Evolutionary conservation across 2,797 vertebrate genomes (phyloP).

Genomic region (Champsocephalus gunnari): DNA sequence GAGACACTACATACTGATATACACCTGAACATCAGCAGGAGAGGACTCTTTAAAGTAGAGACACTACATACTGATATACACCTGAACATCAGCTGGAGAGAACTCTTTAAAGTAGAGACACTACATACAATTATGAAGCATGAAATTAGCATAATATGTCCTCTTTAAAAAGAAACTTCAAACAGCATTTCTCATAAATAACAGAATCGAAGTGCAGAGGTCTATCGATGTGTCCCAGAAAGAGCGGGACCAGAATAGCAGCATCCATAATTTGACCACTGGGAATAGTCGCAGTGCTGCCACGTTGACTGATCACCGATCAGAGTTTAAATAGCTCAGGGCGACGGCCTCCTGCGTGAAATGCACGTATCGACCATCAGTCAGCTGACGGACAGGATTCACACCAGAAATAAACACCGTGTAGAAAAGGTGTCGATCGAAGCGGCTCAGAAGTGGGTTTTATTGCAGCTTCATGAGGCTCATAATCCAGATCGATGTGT

Average conservation of each 20-base stretch:
- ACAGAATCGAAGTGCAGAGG: conserved; percentile 31
- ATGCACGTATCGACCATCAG: conserved; percentile 26
- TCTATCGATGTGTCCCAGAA: conserved; percentile 44
- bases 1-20: too few species aligned
- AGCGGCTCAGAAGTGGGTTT: conserved; percentile 26
- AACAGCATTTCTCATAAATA: conserved; percentile 46
- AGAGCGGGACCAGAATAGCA: conserved; percentile 41
- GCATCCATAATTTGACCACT: conserved; percentile 45
- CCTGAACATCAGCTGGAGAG: too few species aligned
- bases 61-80: too few species aligned
- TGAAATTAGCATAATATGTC: too few species aligned
- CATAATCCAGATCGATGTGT: too few species aligned
- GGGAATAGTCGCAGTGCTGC: conserved; percentile 25
- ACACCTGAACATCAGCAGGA: too few species aligned
- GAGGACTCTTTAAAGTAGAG: too few species aligned
- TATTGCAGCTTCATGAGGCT: too few species aligned
- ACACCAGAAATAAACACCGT: conserved; percentile 53
- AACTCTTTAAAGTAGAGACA: too few species aligned
- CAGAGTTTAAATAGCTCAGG: conserved; percentile 56
- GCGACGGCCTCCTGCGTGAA: conserved; percentile 28
- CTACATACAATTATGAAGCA: too few species aligned
- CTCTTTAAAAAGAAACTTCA: background rate
- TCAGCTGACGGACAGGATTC: conserved; percentile 44
- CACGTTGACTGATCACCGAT: conserved; percentile 57
- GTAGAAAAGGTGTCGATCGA: conserved; percentile 50